Evolutionary conservation across 2,888 invertebrate genomes (phyloP), one percentile per base, ranked within the genome.

Genomic region (Erynnis tages): DNA sequence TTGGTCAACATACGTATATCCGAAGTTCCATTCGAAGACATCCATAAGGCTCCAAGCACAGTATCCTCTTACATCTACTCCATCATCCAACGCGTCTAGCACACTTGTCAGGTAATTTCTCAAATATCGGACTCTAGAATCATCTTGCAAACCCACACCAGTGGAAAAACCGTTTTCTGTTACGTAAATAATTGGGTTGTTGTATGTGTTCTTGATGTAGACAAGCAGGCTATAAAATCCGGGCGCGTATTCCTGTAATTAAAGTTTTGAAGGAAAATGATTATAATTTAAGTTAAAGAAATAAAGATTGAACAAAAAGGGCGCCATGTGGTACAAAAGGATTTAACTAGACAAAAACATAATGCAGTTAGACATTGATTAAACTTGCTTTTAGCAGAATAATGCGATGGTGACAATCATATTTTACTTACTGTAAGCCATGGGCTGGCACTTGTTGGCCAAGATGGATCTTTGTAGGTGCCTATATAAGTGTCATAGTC

Each of bases 41-140:
- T 93, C 93, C 73, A 92, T 77, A 0, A 92, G 71, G 40, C 90
- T 90, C 91, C 92, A 92, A 10, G 82, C 82, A 1, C 87, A 82
- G 67, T 91, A 92, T 0, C 89, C 90, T 34, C 60, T 66, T 1
- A 88, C 71, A 49, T 85, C 71, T 34, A 77, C 79, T 0, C 76
- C 77, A 10, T 84, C 79, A 21, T 73, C 67, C 0, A 83, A 64
- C 2, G 88, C 86, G 11, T 77, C 66, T 21, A 80, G 45, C 38
- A 85, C 54, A 27, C 79, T 76, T 10, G 62, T 60, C 21, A 89
- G 58, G 57, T 88, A 82, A 4, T 62, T 63, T 59, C 77, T 67
- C 7, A 71, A 58, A 60, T 79, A 84, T 1, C 65, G 25, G n/a
- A 82, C 66, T 47, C 87, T 66, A 3, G 66, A 68, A 0, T 62